These are phyloP conservation scores for Scaptomyza hsui DNA, from an alignment of 1,140 invertebrate genomes.

Conservation along the genomic window DNA sequence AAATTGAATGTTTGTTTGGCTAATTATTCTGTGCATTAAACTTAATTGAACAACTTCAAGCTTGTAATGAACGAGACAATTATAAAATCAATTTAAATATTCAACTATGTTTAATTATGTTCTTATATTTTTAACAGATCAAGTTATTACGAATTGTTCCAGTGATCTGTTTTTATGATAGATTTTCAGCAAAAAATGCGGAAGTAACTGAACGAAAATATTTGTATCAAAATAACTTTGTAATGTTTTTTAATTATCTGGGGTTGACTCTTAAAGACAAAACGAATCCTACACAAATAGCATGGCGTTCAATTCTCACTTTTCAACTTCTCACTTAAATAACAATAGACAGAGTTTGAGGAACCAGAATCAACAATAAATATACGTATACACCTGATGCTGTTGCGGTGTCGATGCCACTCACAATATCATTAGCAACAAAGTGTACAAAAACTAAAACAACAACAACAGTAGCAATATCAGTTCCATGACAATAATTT, in stretches of 20 bases:
- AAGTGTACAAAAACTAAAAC: constrained; percentile 34
- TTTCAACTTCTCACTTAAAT: constrained; percentile 29
- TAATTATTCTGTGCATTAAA: constrained; percentile 44
- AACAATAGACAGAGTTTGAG: constrained; percentile 22
- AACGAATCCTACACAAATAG: constrained; percentile 45
- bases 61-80: constrained; percentile 15
- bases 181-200: constrained; percentile 34
- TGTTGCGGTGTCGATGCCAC: constrained; percentile 49
- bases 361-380: constrained; percentile 45
- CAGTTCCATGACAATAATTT: constrained; percentile 34
- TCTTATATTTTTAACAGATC: constrained; percentile 4
- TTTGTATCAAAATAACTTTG: constrained; percentile 34
- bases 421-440: constrained; percentile 74
- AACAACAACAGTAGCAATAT: constrained; percentile 5
- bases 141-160: constrained; percentile 14
- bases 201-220: constrained; percentile 38
- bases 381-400: constrained; percentile 62
- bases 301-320: constrained; percentile 23
- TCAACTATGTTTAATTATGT: background rate
- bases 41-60: constrained; percentile 31
- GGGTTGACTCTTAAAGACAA: constrained; percentile 50
- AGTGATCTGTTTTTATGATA: constrained; percentile 56
- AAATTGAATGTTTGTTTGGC: constrained; percentile 38
- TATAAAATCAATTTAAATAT: constrained; percentile 24
- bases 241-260: constrained; percentile 72